Percentiles rank a stretch among this genome's conserved stretches.
These are phyloP conservation scores for Bimastos eiseni DNA, from an alignment of 2,888 invertebrate species.

Conservation along the genomic window DNA sequence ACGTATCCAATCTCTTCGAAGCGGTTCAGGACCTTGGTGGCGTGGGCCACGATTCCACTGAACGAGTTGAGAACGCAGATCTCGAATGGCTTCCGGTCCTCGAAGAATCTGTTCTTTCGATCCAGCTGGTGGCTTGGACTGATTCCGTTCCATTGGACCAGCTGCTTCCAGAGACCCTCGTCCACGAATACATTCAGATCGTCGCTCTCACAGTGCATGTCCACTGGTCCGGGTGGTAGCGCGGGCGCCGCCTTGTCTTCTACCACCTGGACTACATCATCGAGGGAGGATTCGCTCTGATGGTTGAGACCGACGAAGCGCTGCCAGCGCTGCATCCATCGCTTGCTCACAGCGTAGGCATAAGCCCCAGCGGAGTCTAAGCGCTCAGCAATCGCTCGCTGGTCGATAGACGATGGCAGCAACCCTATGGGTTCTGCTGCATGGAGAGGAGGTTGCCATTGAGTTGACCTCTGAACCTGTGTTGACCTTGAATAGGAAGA, in stretches of 20 bases:
- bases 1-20: slow-evolving; percentile 46
- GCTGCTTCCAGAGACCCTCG: slow-evolving; percentile 48
- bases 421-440: not conserved
- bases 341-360: not conserved
- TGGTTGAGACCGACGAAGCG: not conserved
- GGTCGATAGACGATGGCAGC: not conserved
- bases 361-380: not conserved
- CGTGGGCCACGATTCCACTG: slow-evolving; percentile 44
- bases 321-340: not conserved
- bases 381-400: not conserved
- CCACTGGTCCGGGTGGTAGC: slow-evolving; percentile 32
- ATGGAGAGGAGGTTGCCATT: not conserved
- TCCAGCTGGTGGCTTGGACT: slow-evolving; percentile 42
- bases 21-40: slow-evolving; percentile 43
- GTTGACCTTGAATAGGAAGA: not conserved
- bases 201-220: slow-evolving; percentile 45
- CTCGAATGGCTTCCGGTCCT: slow-evolving; percentile 45
- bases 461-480: not conserved
- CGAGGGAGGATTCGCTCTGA: not conserved
- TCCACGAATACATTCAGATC: slow-evolving; percentile 46
- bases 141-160: slow-evolving; percentile 47
- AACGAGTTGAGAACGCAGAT: slow-evolving; percentile 44
- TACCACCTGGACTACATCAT: not conserved
- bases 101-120: slow-evolving; percentile 45
- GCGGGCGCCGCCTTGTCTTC: not conserved